phyloP scores from a whole-genome alignment of 2,888 invertebrate species.

The Ormyrus nitidulus region DNA sequence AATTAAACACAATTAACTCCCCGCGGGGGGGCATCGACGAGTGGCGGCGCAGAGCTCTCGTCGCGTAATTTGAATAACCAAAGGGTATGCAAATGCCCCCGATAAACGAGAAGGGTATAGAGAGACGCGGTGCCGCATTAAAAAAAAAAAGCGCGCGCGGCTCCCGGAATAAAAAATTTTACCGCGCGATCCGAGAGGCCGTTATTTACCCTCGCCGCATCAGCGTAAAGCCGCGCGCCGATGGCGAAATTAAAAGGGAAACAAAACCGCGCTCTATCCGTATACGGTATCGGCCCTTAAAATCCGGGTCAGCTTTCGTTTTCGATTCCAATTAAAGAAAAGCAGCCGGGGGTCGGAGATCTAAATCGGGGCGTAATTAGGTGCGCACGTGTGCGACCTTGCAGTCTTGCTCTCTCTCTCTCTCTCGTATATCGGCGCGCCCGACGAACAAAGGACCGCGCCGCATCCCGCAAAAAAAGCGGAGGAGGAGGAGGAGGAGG shows the following conservation, averaged over 20 bases:
- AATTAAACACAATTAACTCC: too few species aligned
- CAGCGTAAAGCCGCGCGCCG: background rate
- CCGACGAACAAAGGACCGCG: too few species aligned
- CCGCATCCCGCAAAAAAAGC: background rate
- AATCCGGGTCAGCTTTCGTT: constrained; percentile 12
- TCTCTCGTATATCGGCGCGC: too few species aligned
- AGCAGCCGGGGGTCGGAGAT: constrained; percentile 14
- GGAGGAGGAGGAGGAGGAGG: background rate
- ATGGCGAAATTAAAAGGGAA: too few species aligned
- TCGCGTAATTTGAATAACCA: constrained; percentile 42
- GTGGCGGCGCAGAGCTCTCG: background rate
- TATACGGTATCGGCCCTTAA: too few species aligned
- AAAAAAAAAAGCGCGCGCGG: constrained; percentile 8
- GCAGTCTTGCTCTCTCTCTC: too few species aligned
- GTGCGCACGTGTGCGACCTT: background rate
- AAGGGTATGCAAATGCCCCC: constrained; percentile 41
- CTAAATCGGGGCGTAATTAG: constrained; percentile 39
- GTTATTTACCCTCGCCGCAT: background rate
- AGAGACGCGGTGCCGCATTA: constrained; percentile 14
- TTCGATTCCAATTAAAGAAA: constrained; percentile 42
- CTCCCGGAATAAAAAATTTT: constrained; percentile 29
- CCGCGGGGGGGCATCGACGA: constrained; percentile 10
- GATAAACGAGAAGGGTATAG: constrained; percentile 19
- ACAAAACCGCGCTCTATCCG: too few species aligned
- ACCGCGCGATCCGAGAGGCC: constrained; percentile 9